These are phyloP conservation scores for Pristionchus maxplancki DNA, from an alignment of 2,888 invertebrate species.

Conservation along the genomic window DNA sequence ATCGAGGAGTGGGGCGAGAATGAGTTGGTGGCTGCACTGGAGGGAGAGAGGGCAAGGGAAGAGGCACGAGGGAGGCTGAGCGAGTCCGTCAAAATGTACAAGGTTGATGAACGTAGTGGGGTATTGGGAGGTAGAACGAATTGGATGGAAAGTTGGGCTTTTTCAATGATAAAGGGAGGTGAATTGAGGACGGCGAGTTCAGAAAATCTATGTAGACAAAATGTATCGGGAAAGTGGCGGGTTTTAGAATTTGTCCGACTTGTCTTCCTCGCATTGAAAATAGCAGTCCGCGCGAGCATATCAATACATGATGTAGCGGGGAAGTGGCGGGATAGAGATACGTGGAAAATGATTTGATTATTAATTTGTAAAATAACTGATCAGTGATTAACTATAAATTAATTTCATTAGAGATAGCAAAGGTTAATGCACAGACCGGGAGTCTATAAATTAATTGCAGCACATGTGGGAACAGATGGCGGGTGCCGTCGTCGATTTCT, in stretches of 20 bases:
- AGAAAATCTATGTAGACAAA: background rate
- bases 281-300: no score
- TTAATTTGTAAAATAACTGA: background rate
- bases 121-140: no score
- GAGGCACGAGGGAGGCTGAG: background rate
- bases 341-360: no score
- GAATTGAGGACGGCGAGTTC: background rate
- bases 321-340: no score
- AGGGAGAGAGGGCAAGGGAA: conserved; percentile 6
- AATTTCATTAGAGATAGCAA: background rate
- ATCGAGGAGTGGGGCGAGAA: conserved; percentile 52
- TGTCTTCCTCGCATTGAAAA: no score
- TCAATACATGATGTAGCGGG: no score
- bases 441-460: background rate
- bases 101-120: no score
- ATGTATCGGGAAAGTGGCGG: background rate
- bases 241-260: no score
- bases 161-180: background rate
- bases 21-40: conserved; percentile 39
- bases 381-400: no score
- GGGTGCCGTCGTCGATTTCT: conserved; percentile 2
- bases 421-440: no score
- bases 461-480: conserved; percentile 44
- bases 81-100: conserved; percentile 36
- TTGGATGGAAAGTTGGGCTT: no score